Conservation (phyloP, 2,888 invertebrate species). For the Pecten maximus region DNA sequence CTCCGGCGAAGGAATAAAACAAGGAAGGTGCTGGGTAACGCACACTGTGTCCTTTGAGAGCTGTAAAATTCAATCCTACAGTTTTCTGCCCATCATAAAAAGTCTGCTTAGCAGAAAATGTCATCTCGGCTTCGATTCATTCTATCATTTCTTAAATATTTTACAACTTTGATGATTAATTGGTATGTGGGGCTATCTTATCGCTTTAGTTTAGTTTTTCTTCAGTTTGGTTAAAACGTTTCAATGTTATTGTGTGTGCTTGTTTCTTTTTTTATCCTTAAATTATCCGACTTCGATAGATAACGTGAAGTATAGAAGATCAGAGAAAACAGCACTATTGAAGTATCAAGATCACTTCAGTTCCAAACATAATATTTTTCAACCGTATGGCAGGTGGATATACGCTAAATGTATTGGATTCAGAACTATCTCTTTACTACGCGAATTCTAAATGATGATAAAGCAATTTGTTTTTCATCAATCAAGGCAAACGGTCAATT, state of each 20-base stretch:
- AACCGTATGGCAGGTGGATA: background rate
- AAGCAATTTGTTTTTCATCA: background rate
- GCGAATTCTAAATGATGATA: background rate
- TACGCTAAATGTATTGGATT: background rate
- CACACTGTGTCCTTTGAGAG: slow-evolving; percentile 40
- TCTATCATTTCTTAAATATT: slow-evolving; percentile 49
- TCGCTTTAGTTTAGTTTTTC: background rate
- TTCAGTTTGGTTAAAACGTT: background rate
- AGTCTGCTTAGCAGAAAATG: slow-evolving; percentile 44
- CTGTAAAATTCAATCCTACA: slow-evolving; percentile 46
- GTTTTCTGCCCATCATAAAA: slow-evolving; percentile 45
- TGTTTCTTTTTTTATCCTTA: background rate
- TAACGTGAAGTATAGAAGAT: background rate
- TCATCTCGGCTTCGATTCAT: slow-evolving; percentile 46
- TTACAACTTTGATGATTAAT: slow-evolving; percentile 48
- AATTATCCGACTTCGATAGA: background rate
- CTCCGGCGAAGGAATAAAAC: slow-evolving; percentile 30
- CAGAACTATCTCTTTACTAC: background rate
- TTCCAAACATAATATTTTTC: background rate
- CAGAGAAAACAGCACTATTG: background rate
- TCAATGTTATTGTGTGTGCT: background rate
- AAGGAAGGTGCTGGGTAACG: slow-evolving; percentile 43
- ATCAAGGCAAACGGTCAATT: background rate
- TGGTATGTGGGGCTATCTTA: background rate
- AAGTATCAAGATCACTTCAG: background rate